phyloP scores from a whole-genome alignment of 1,140 invertebrate species.

The Danaus plexippus region DNA sequence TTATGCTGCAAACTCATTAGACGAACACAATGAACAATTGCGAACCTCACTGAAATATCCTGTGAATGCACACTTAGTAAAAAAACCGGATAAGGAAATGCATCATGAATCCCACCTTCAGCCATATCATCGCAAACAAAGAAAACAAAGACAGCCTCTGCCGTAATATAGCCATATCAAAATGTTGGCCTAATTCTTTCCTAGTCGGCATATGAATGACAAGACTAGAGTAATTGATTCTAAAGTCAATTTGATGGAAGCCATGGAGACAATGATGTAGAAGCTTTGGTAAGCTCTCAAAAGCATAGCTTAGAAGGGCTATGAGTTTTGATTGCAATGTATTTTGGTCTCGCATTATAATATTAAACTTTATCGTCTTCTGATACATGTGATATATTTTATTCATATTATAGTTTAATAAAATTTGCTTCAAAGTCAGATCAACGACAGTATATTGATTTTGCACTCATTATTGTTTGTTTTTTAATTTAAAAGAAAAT shows the following conservation, averaged over 20 bases:
- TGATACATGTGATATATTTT: slow-evolving; percentile 20
- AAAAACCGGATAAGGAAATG: slow-evolving; percentile 55
- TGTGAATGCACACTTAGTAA: slow-evolving; percentile 50
- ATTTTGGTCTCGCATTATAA: too few relatives aligned
- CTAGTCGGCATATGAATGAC: slow-evolving; percentile 22
- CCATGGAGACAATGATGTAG: slow-evolving; percentile 6
- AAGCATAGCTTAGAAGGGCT: slow-evolving; percentile 5
- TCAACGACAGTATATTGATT: too few relatives aligned
- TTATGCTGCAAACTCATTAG: slow-evolving; percentile 92
- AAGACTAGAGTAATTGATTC: slow-evolving; percentile 12
- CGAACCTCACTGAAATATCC: slow-evolving; percentile 75
- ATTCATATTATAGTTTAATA: too few relatives aligned
- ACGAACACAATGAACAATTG: slow-evolving; percentile 94
- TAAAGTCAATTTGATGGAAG: slow-evolving; percentile 1
- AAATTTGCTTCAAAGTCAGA: too few relatives aligned
- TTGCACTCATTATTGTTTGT: too few relatives aligned
- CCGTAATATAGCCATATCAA: slow-evolving; percentile 19
- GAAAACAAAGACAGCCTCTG: slow-evolving; percentile 29
- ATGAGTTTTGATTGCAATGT: slow-evolving; percentile 15
- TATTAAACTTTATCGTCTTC: slow-evolving; percentile 7
- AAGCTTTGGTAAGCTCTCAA: slow-evolving; percentile 10
- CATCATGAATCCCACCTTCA: slow-evolving; percentile 31
- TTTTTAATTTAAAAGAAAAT: neutral
- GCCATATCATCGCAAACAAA: slow-evolving; percentile 26
- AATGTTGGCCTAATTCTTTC: slow-evolving; percentile 7